Evolutionary conservation across 2,113 vertebrate species (phyloP), one percentile per base, ranked within the genome.

Genomic region (Cryptoleucopteryx plumbea): DNA sequence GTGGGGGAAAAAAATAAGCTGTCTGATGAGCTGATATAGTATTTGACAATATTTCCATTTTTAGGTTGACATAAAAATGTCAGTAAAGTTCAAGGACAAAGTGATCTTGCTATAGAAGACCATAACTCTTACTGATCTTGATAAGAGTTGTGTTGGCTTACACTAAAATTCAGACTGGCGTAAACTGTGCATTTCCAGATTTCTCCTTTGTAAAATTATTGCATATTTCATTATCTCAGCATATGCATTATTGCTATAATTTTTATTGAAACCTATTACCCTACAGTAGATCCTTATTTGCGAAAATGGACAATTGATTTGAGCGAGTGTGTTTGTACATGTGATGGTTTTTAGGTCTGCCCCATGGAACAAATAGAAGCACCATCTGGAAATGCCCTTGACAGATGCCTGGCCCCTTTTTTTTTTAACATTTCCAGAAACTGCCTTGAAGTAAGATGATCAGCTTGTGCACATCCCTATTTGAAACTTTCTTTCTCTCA

Each of bases 21-120:
- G 18, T n/a, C 26, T 81, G 52, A 91, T 40, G 42, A 93, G 26
- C 59, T 90, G 75, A 38, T 78, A 26, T 0, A 63, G 32, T 58
- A 58, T 85, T 93, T 87, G 56, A 77, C 61, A 85, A 34, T 15
- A 91, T 80, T 96, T 82, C 58, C 40, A n/a, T 52, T 82, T 86
- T 50, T 42, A 67, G 31, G 14, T 19, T 59, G 34, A 31, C 52
- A 65, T 26, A 52, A 34, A 81, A 85, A 66, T 65, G 27, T 70
- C 53, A 65, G 40, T 74, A 11, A 61, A 90, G 32, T 38, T 78
- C 88, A 94, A 81, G 67, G 63, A 67, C 47, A 59, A 88, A 79
- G 8, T 78, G n/a, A 89, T 63, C 50, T 91, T 79, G n/a, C 9
- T 71, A 17, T 19, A 84, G 65, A 86, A 78, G 50, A 23, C 23